A percentile compares a stretch with the other conserved stretches of the same genome.
Conservation (phyloP, 2,797 vertebrate genomes). For the Rhinophrynus dorsalis region DNA sequence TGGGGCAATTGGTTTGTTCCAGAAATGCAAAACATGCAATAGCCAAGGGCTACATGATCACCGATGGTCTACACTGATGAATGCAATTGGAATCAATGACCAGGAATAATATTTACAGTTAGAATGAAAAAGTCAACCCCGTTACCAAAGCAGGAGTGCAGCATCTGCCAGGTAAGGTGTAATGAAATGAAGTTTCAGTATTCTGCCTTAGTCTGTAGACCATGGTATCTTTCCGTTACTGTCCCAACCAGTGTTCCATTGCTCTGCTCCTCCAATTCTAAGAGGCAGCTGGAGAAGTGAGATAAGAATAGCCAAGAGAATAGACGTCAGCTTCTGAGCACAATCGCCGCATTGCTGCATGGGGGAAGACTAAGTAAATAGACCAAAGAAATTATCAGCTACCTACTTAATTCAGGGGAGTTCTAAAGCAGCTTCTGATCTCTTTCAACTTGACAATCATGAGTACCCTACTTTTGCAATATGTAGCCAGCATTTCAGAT, state of each 20-base stretch:
- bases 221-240: constrained; percentile 24
- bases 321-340: constrained; percentile 27
- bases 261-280: constrained; percentile 28
- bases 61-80: too few species aligned
- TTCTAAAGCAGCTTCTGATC: constrained; percentile 18
- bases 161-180: constrained; percentile 3
- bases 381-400: constrained; percentile 28
- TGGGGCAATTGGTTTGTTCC: too few species aligned
- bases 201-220: constrained; percentile 19
- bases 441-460: constrained; percentile 24
- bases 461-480: constrained; percentile 14
- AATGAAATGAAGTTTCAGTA: constrained; percentile 23
- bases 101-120: constrained; percentile 17
- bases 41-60: too few species aligned
- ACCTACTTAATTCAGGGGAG: constrained; percentile 16
- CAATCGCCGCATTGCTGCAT: constrained; percentile 25
- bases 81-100: too few species aligned
- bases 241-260: constrained; percentile 8
- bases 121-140: constrained; percentile 22
- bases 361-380: constrained; percentile 25
- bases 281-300: constrained; percentile 37
- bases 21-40: too few species aligned
- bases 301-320: constrained; percentile 43
- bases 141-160: background rate
- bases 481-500: constrained; percentile 1